Base-by-base conservation (phyloP, 2,888 invertebrate species). In the Exephanes ischioxanthus region DNA sequence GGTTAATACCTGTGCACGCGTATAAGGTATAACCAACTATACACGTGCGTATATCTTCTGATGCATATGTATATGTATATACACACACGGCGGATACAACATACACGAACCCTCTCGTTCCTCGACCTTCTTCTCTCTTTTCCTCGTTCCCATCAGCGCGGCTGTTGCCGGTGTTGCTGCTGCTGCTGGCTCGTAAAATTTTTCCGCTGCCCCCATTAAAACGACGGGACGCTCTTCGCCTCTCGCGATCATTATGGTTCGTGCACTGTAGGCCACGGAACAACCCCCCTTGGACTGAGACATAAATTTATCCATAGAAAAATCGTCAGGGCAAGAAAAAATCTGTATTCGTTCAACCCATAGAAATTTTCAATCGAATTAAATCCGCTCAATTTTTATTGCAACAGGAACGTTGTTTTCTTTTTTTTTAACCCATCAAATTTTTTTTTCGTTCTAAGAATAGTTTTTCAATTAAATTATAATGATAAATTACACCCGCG, bases 101-200 rank as follows among this genome's bases (percentile, higher is more conserved):
- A 51, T 37, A 22, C 58, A 30, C 73, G 41, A 61, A 82, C 61
- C 48, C 70, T 55, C 61, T 51, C 67, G 55, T 55, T 86, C 30
- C 55, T 70, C 70, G 71, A 80, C 79, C 67, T 81, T 79, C 61
- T 73, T 81, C 82, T 80, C 77, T 51, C 77, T 82, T 80, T 86
- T 77, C 72, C 82, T 73, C 67, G 26, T 79, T 67, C 63, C 45
- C 71, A 80, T 86, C 79, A 26, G 81, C 55, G 63, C 53, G 48
- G 53, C 41, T 63, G 30, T 33, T 33, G 33, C 30, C 30, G 30
- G 30, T 53, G 73, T 68, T 58, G 61, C 41, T 58, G 61, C 41
- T 58, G 61, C 41, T 55, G 66, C 51, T 72, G 19, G 80, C 68
- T 87, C 87, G 83, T 87, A 80, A 87, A 87, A 84, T 82, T 81